Evolutionary conservation across 30 jellyfish, hydroid and myxozoan species (phyloP).

Genomic region (Nemopilema nomurai): DNA sequence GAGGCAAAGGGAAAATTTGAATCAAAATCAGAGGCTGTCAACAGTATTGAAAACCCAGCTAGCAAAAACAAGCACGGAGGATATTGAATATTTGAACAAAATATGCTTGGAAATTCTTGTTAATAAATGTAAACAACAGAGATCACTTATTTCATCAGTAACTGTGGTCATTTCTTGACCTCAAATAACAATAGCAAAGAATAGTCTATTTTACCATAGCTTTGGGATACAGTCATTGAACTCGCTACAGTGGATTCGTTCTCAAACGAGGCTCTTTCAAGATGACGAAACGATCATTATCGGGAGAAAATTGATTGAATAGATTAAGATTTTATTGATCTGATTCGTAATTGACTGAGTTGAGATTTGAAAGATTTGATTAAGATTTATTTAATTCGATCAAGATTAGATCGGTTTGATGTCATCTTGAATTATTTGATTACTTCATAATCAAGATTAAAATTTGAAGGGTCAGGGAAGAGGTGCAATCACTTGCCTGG

Average conservation of each 20-base stretch:
- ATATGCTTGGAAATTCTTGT: background rate
- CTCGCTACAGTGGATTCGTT: background rate
- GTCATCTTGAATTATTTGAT: background rate
- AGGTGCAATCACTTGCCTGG: background rate
- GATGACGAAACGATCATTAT: background rate
- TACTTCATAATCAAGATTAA: background rate
- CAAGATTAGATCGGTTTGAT: background rate
- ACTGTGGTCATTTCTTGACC: background rate
- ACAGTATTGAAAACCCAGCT: background rate
- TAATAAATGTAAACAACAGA: background rate
- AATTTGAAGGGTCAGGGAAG: background rate
- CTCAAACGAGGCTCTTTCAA: background rate
- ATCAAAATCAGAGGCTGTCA: background rate
- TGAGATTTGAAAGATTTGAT: background rate
- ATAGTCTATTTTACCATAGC: too few relatives aligned
- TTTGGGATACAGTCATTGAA: too few relatives aligned
- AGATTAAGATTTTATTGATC: background rate
- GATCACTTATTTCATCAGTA: background rate
- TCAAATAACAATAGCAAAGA: too few relatives aligned
- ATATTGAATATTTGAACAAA: background rate
- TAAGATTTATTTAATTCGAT: background rate
- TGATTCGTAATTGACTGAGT: background rate
- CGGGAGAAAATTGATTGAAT: background rate
- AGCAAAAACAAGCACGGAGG: background rate
- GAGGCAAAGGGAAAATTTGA: background rate